Percentiles rank a stretch among this genome's conserved stretches.
phyloP scores from a whole-genome alignment of 1,140 invertebrate species.

The Lepidurus packardi region DNA sequence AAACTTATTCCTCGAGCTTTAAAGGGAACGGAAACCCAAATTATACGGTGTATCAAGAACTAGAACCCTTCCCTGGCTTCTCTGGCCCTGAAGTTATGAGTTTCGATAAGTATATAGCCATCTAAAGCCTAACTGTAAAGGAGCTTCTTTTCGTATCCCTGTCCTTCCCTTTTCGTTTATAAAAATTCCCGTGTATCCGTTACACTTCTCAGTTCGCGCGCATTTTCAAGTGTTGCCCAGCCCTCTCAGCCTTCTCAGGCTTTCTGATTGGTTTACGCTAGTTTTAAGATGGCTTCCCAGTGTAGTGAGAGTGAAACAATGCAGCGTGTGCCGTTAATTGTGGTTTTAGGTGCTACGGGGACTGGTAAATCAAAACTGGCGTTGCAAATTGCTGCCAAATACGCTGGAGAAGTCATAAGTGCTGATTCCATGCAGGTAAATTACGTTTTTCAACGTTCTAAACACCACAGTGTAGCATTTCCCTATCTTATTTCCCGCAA shows the following conservation, averaged over 20 bases:
- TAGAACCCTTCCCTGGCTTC: not conserved
- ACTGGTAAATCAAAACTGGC: slow-evolving; percentile 95
- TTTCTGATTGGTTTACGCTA: not conserved
- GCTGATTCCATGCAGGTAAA: slow-evolving; percentile 98
- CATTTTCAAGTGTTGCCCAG: not conserved
- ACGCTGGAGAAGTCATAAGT: slow-evolving; percentile 92
- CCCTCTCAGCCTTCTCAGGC: not conserved
- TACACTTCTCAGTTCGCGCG: too few relatives aligned
- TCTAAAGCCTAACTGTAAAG: too few relatives aligned
- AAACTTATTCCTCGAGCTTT: not conserved
- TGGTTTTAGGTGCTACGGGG: slow-evolving; percentile 90
- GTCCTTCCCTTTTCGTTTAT: too few relatives aligned
- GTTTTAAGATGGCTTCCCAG: slow-evolving; percentile 30
- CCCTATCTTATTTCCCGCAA: not conserved
- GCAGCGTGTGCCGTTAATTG: slow-evolving; percentile 60
- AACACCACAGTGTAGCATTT: not conserved
- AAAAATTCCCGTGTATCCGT: too few relatives aligned
- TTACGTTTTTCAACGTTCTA: not conserved
- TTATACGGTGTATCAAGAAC: not conserved
- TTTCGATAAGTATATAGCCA: not conserved
- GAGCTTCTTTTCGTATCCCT: too few relatives aligned
- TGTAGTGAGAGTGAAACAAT: slow-evolving; percentile 19
- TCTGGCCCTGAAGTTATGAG: not conserved
- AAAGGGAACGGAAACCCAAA: not conserved
- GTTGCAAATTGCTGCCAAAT: slow-evolving; percentile 79